phyloP scores from a whole-genome alignment of 2,113 vertebrate species.

The Oenanthe melanoleuca region DNA sequence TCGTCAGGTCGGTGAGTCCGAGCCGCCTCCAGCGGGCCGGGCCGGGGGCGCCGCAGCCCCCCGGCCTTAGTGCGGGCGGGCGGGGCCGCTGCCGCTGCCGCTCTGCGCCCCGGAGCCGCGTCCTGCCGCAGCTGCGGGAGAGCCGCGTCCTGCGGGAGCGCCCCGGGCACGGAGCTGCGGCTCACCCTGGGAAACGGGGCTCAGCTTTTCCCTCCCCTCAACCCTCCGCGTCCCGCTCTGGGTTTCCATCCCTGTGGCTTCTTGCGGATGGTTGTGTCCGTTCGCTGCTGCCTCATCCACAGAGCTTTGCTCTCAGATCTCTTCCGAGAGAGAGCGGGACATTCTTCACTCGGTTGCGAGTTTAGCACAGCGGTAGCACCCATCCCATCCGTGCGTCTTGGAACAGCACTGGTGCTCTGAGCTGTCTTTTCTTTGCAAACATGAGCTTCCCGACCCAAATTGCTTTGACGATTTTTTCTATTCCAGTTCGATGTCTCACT shows the following conservation, averaged over 20 bases:
- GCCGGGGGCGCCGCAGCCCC: not conserved
- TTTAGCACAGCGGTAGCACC: fast-evolving
- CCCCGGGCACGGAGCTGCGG: not conserved
- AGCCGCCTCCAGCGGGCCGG: too few species aligned
- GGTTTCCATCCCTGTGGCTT: fast-evolving
- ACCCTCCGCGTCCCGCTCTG: not conserved
- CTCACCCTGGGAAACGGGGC: not conserved
- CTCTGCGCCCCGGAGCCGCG: fast-evolving
- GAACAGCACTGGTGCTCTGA: not conserved
- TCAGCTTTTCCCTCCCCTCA: not conserved
- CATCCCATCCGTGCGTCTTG: not conserved
- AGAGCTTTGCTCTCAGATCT: not conserved
- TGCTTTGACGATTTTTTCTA: not conserved
- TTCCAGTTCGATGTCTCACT: not conserved
- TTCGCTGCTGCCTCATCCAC: fast-evolving
- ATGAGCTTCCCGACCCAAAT: not conserved
- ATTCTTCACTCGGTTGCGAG: fast-evolving
- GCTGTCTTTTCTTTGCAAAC: not conserved
- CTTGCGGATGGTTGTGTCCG: not conserved
- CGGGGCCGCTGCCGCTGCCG: not conserved
- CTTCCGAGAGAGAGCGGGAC: not conserved
- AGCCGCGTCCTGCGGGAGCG: fast-evolving
- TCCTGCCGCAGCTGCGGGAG: not conserved
- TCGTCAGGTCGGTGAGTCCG: too few species aligned
- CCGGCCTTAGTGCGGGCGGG: not conserved